Percentiles rank a stretch among this genome's conserved stretches.
Evolutionary conservation across 2,113 vertebrate genomes (phyloP).

Genomic region (Gracilinanus agilis): DNA sequence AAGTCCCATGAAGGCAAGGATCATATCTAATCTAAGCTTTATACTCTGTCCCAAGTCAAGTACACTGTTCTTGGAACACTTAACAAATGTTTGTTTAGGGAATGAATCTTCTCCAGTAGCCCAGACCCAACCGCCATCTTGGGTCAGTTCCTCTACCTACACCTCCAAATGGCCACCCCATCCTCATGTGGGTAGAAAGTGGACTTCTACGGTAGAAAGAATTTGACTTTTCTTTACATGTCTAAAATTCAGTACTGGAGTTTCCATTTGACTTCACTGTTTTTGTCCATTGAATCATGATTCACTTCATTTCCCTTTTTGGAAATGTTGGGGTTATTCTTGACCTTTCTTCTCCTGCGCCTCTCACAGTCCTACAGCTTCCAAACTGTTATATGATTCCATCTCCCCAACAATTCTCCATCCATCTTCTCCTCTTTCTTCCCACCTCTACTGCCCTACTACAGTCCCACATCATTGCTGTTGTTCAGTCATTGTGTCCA

Average conservation of each 20-base stretch:
- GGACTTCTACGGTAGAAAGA: neutral
- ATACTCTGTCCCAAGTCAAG: neutral
- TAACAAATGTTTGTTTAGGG: neutral
- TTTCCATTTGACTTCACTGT: neutral
- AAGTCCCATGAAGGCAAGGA: neutral
- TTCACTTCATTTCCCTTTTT: too few relatives aligned
- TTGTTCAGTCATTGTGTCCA: too few relatives aligned
- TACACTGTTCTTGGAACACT: neutral
- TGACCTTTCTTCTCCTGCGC: neutral
- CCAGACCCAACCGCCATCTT: neutral
- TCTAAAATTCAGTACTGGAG: neutral
- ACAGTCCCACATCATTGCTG: neutral
- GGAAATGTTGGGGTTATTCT: neutral
- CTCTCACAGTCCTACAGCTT: neutral
- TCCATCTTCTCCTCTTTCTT: neutral
- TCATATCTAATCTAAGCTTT: neutral
- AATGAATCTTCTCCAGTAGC: neutral
- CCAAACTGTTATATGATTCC: neutral
- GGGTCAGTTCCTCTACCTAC: neutral
- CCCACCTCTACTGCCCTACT: neutral
- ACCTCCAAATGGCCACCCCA: neutral
- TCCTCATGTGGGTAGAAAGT: neutral
- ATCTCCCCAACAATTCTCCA: neutral
- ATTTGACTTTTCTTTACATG: neutral
- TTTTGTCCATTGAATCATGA: neutral